A percentile compares a stretch with the other conserved stretches of the same genome.
Evolutionary conservation across 2,113 vertebrate genomes (phyloP).

Genomic region (Oreochromis tanganicae): DNA sequence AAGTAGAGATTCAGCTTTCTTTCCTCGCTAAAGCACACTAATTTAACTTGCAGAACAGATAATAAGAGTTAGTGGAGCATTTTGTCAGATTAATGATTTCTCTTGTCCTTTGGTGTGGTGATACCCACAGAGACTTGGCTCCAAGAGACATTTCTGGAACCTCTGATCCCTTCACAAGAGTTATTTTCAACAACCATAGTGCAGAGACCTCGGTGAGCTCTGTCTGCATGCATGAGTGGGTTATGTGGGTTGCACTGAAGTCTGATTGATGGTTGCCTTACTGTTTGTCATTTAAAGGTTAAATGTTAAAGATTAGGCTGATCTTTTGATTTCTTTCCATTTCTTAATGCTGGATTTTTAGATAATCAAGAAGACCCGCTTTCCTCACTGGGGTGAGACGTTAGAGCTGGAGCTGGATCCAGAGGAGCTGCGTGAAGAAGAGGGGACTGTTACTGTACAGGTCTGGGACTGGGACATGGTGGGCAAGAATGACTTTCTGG

Average conservation of each 20-base stretch:
- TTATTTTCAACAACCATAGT: conserved; percentile 81
- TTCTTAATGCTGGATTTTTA: conserved; percentile 23
- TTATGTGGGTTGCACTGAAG: background rate
- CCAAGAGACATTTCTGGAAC: conserved; percentile 84
- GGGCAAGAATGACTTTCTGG: conserved; percentile 91
- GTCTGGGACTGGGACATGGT: conserved; percentile 95
- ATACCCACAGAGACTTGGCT: conserved; percentile 78
- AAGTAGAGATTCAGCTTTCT: background rate
- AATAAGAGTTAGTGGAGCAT: background rate
- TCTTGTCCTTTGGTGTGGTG: background rate
- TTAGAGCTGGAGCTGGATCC: conserved; percentile 77
- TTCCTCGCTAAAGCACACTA: background rate
- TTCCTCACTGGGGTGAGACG: conserved; percentile 85
- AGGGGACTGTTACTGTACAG: conserved; percentile 73
- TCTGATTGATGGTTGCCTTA: background rate
- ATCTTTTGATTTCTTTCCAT: background rate
- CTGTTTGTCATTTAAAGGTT: background rate
- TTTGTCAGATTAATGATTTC: background rate
- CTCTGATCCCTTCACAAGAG: conserved; percentile 83
- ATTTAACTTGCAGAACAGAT: background rate
- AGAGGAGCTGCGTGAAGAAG: conserved; percentile 43
- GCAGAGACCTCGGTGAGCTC: conserved; percentile 83
- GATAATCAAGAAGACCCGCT: conserved; percentile 89
- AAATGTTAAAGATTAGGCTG: background rate
- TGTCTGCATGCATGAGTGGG: background rate